phyloP scores from a whole-genome alignment of 2,888 invertebrate genomes.

The Ophraella communa region DNA sequence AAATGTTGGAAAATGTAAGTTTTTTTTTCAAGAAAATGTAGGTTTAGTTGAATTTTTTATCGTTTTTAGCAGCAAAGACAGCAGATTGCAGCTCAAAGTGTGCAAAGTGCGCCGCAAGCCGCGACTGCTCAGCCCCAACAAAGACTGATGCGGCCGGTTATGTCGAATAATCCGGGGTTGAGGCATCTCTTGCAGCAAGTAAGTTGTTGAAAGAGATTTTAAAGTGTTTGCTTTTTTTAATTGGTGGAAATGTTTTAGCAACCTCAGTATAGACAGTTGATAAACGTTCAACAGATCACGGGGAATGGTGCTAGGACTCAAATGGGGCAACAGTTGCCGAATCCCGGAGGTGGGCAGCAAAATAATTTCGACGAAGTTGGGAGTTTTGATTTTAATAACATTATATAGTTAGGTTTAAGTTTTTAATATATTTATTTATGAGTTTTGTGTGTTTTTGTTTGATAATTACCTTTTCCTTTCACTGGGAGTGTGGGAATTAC shows the following conservation, averaged over 20 bases:
- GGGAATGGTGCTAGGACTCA: constrained; percentile 61
- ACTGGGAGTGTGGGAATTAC: too few species aligned
- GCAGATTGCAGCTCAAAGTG: constrained; percentile 53
- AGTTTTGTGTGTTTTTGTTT: too few species aligned
- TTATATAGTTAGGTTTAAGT: neutral
- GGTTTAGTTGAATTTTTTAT: too few species aligned
- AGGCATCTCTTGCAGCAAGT: constrained; percentile 82
- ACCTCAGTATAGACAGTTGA: constrained; percentile 72
- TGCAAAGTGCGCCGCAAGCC: constrained; percentile 45
- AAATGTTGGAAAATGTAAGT: constrained; percentile 66
- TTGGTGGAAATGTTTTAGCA: constrained; percentile 69
- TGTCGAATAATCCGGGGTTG: constrained; percentile 80
- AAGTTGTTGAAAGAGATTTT: too few species aligned
- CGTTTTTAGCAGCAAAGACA: constrained; percentile 55
- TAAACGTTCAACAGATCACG: constrained; percentile 65
- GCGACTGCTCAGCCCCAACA: constrained; percentile 60
- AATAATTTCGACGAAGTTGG: constrained; percentile 52
- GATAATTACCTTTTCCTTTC: too few species aligned
- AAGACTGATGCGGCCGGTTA: constrained; percentile 74
- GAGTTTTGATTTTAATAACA: constrained; percentile 52
- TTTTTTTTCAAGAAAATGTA: too few species aligned
- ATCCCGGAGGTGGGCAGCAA: constrained; percentile 54
- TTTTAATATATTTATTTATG: neutral
- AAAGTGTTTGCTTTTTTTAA: too few species aligned
- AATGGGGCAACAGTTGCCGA: constrained; percentile 59